Conservation (phyloP, 2,113 vertebrate genomes). For the Muscicapa adusta region DNA sequence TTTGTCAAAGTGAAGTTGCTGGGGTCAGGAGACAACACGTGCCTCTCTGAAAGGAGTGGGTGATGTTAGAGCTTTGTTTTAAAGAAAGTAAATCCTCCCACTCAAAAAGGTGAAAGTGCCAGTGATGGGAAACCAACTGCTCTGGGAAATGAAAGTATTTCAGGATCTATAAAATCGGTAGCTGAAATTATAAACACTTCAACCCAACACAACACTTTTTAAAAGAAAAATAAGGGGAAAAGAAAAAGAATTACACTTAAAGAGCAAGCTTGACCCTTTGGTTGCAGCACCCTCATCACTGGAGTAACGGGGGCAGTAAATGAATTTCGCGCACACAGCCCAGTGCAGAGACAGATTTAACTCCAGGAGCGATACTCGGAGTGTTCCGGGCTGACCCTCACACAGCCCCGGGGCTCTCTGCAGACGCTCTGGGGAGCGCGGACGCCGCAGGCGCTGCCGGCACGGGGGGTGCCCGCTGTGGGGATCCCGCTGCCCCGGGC, state of each 20-base stretch:
- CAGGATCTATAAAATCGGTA: neutral
- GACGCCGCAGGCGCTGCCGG: neutral
- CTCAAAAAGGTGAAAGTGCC: neutral
- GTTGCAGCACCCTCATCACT: accelerated
- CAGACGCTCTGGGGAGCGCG: neutral
- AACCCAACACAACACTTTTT: neutral
- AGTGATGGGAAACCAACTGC: neutral
- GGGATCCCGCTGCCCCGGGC: neutral
- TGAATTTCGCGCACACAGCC: neutral
- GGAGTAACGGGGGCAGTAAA: neutral
- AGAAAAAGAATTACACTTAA: neutral
- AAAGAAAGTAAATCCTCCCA: neutral
- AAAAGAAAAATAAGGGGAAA: neutral
- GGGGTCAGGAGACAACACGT: slow-evolving; percentile 1
- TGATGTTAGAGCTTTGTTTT: neutral
- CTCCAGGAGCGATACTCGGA: accelerated
- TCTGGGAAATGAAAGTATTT: neutral
- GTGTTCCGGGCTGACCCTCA: neutral
- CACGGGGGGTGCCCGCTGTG: neutral
- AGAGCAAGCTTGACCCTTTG: neutral
- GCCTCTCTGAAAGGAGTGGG: neutral
- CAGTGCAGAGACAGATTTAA: neutral
- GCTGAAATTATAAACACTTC: neutral
- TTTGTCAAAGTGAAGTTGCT: slow-evolving; percentile 17
- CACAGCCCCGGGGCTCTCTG: neutral